Percentiles rank a stretch among this genome's conserved stretches.
These are phyloP conservation scores for Leucoraja ocellata DNA, from an alignment of 2,797 vertebrate species.

Conservation along the genomic window DNA sequence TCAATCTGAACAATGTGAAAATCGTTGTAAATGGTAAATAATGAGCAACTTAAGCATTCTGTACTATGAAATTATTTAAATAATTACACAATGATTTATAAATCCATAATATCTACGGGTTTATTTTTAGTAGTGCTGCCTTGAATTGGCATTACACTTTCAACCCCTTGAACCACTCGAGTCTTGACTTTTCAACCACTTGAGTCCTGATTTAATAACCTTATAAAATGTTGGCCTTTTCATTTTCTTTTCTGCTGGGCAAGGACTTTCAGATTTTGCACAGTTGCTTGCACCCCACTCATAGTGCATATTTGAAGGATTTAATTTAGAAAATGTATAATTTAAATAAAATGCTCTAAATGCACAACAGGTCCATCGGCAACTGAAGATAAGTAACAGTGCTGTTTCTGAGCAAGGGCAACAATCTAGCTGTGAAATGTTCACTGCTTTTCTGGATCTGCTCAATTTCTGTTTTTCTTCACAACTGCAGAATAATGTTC, in stretches of 20 bases:
- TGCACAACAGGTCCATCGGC: not conserved
- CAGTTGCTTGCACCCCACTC: not conserved
- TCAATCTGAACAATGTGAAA: not conserved
- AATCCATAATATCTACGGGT: not conserved
- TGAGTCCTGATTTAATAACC: not conserved
- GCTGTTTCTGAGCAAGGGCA: not conserved
- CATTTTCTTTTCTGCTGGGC: not conserved
- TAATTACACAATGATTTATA: not conserved
- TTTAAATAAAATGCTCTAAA: not conserved
- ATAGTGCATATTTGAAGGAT: conserved; percentile 10
- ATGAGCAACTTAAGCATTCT: not conserved
- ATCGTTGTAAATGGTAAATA: conserved; percentile 20
- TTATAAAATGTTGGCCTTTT: not conserved
- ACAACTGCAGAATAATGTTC: not conserved
- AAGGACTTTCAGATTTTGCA: not conserved
- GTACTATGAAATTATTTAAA: not conserved
- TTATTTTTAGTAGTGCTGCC: not conserved
- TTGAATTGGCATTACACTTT: not conserved
- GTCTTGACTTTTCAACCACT: not conserved
- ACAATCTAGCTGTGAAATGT: not conserved
- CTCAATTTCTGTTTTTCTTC: conserved; percentile 1
- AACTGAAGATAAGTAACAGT: not conserved
- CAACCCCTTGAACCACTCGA: not conserved
- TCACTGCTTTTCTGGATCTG: not conserved
- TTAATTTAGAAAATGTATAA: not conserved